Conservation (phyloP, 1,140 invertebrate species). For the Bilobella aurantiaca region DNA sequence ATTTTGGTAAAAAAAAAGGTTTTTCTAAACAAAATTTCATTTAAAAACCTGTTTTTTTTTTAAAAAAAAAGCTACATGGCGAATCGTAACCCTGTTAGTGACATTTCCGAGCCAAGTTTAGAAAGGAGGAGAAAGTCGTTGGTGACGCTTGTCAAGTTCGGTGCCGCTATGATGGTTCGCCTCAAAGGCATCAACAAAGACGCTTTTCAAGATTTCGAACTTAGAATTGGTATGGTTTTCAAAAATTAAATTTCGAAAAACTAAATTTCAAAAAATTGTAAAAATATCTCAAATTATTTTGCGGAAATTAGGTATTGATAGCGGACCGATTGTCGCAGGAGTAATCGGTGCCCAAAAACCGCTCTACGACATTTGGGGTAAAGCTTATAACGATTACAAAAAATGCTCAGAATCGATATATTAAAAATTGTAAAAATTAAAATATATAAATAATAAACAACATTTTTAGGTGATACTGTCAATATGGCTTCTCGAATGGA, state of each 20-base stretch:
- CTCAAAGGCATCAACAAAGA: slow-evolving; percentile 36
- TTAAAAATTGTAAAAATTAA: too few species aligned
- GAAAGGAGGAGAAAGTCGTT: slow-evolving; percentile 15
- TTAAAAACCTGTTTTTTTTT: too few species aligned
- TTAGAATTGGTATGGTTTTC: slow-evolving; percentile 44
- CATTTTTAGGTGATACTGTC: slow-evolving; percentile 78
- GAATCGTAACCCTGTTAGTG: slow-evolving; percentile 32
- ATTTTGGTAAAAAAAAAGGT: too few species aligned
- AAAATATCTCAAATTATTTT: neutral
- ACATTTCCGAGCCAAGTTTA: neutral
- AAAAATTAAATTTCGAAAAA: neutral
- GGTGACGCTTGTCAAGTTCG: slow-evolving; percentile 31
- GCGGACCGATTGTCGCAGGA: slow-evolving; percentile 75
- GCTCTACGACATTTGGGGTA: slow-evolving; percentile 77
- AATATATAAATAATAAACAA: too few species aligned
- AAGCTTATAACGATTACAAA: too few species aligned
- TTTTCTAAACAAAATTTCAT: too few species aligned
- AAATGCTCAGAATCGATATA: too few species aligned
- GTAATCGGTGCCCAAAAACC: slow-evolving; percentile 56
- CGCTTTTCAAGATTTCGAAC: slow-evolving; percentile 48
- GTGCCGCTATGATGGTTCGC: slow-evolving; percentile 36
- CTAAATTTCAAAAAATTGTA: neutral
- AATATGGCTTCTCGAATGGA: slow-evolving; percentile 92
- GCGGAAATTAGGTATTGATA: slow-evolving; percentile 47
- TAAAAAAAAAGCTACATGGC: slow-evolving; percentile 42